Evolutionary conservation across 2,797 vertebrate genomes (phyloP).

Genomic region (Anomalospiza imberbis): DNA sequence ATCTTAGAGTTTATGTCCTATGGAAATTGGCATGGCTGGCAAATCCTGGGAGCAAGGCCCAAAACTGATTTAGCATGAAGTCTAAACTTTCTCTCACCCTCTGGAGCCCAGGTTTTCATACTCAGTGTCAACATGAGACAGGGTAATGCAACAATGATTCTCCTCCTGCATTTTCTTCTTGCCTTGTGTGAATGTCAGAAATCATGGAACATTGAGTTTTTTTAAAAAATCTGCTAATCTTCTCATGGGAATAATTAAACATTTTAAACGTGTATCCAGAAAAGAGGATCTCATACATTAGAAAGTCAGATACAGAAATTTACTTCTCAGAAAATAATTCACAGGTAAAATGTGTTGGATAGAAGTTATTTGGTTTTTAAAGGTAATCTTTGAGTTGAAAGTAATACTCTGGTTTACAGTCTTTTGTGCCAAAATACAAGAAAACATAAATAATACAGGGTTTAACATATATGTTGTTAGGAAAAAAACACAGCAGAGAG

Average conservation of each 20-base stretch:
- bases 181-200: neutral
- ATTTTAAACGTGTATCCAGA: neutral
- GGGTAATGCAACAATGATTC: neutral
- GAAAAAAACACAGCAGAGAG: neutral
- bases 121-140: neutral
- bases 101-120: neutral
- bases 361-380: neutral
- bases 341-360: neutral
- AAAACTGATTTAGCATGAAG: constrained; percentile 31
- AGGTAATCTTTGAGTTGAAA: neutral
- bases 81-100: constrained; percentile 40
- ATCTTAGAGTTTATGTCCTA: constrained; percentile 2
- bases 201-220: neutral
- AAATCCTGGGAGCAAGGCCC: neutral
- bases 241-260: neutral
- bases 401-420: neutral
- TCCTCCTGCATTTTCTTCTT: neutral
- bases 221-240: neutral
- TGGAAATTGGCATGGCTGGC: constrained; percentile 22
- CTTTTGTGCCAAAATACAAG: neutral
- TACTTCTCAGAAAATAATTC: neutral
- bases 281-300: neutral
- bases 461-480: neutral
- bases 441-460: neutral
- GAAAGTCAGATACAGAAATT: neutral